Evolutionary conservation across 2,797 vertebrate species (phyloP).

Genomic region (Steatocranus sp.): DNA sequence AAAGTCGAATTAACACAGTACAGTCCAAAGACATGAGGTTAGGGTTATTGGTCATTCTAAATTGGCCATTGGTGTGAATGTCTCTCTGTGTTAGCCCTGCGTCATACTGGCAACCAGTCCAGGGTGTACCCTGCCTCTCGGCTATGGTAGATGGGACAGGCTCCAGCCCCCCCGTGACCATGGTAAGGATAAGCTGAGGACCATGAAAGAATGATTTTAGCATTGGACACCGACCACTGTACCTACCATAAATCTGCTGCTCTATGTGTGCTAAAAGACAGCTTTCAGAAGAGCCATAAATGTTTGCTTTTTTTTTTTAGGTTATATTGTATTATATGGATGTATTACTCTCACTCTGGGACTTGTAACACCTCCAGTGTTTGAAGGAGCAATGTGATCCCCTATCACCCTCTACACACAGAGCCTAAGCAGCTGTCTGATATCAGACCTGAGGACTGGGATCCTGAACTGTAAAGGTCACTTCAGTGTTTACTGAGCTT

Average conservation of each 20-base stretch:
- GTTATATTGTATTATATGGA: not conserved
- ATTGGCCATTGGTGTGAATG: not conserved
- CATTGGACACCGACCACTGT: not conserved
- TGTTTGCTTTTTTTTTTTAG: not conserved
- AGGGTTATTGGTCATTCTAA: not conserved
- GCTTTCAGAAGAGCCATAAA: not conserved
- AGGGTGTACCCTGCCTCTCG: not conserved
- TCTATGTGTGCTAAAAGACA: not conserved
- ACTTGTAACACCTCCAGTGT: slow-evolving; percentile 15
- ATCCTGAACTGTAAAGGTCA: not conserved
- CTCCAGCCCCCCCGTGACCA: not conserved
- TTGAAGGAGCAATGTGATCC: slow-evolving; percentile 23
- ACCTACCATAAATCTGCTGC: not conserved
- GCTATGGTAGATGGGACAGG: not conserved
- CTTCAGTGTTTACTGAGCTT: not conserved
- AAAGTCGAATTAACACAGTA: not conserved
- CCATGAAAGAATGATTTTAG: not conserved
- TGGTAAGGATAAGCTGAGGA: not conserved
- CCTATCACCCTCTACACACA: not conserved
- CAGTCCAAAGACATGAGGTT: not conserved
- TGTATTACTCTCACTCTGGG: not conserved
- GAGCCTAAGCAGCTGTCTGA: slow-evolving; percentile 1
- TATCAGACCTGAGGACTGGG: not conserved
- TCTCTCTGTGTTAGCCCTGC: not conserved
- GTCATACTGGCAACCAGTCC: not conserved